Conservation (phyloP, 2,797 vertebrate species). For the Anas acuta region DNA sequence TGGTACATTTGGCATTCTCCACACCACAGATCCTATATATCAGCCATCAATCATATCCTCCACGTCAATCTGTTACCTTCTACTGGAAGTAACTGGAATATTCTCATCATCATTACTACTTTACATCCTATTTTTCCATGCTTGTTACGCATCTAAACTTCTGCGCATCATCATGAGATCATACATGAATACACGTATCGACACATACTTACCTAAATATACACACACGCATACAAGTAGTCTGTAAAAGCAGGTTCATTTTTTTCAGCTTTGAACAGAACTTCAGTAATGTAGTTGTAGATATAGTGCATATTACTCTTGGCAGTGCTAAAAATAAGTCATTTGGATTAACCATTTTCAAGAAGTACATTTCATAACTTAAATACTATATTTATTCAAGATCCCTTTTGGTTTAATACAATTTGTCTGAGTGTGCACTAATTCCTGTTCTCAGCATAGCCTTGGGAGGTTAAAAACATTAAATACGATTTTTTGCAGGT, state of each 20-base stretch:
- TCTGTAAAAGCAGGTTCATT: not conserved
- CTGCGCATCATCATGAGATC: not conserved
- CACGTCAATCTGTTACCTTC: not conserved
- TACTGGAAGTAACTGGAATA: not conserved
- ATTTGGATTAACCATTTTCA: slow-evolving; percentile 56
- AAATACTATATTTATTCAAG: slow-evolving; percentile 61
- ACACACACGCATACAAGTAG: not conserved
- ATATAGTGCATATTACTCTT: slow-evolving; percentile 44
- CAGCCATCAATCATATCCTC: not conserved
- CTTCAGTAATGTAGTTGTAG: slow-evolving; percentile 34
- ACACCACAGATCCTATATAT: not conserved
- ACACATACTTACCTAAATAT: not conserved
- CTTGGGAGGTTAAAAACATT: slow-evolving; percentile 44
- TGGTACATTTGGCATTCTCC: not conserved
- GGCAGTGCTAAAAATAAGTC: slow-evolving; percentile 58
- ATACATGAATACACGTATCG: not conserved
- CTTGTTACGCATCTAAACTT: not conserved
- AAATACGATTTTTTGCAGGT: not conserved
- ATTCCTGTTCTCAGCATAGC: slow-evolving; percentile 18
- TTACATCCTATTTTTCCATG: not conserved
- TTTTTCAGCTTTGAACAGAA: slow-evolving; percentile 50
- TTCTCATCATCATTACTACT: not conserved
- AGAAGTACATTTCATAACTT: slow-evolving; percentile 48
- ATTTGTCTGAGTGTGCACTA: slow-evolving; percentile 38
- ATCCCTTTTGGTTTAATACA: slow-evolving; percentile 45